phyloP scores from a whole-genome alignment of 2,888 invertebrate genomes.

The Augiades crinisus region DNA sequence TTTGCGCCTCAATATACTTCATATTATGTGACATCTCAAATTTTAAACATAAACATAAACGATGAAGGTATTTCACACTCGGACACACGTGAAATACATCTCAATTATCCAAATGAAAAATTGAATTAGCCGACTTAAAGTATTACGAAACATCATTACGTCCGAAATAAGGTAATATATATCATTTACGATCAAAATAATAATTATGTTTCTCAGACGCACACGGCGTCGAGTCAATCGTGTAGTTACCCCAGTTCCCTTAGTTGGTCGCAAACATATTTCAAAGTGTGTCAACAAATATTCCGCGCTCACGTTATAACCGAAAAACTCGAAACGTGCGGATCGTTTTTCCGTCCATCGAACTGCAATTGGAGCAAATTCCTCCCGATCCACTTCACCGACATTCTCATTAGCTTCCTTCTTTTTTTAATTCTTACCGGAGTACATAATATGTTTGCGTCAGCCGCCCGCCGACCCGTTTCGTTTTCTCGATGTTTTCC shows the following conservation, averaged over 20 bases:
- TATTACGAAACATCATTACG: slow-evolving; percentile 28
- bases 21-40: no score
- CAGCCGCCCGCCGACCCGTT: slow-evolving; percentile 46
- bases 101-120: slow-evolving; percentile 23
- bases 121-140: slow-evolving; percentile 4
- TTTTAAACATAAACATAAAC: no score
- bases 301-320: slow-evolving; percentile 3
- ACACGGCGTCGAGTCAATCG: slow-evolving; percentile 7
- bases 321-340: slow-evolving; percentile 25
- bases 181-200: slow-evolving; percentile 30
- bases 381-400: slow-evolving; percentile 46
- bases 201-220: slow-evolving; percentile 17
- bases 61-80: no score
- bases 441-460: slow-evolving; percentile 54
- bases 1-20: no score
- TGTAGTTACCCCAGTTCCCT: slow-evolving; percentile 25
- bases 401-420: slow-evolving; percentile 54
- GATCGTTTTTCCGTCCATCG: slow-evolving; percentile 43
- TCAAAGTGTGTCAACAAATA: slow-evolving; percentile 26
- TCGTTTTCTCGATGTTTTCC: slow-evolving; percentile 38
- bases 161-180: slow-evolving; percentile 22
- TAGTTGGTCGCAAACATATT: slow-evolving; percentile 22
- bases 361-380: slow-evolving; percentile 59
- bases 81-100: slow-evolving; percentile 6
- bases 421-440: slow-evolving; percentile 50